These are phyloP conservation scores for Bombylius major DNA, from an alignment of 2,888 invertebrate genomes.

Conservation along the genomic window DNA sequence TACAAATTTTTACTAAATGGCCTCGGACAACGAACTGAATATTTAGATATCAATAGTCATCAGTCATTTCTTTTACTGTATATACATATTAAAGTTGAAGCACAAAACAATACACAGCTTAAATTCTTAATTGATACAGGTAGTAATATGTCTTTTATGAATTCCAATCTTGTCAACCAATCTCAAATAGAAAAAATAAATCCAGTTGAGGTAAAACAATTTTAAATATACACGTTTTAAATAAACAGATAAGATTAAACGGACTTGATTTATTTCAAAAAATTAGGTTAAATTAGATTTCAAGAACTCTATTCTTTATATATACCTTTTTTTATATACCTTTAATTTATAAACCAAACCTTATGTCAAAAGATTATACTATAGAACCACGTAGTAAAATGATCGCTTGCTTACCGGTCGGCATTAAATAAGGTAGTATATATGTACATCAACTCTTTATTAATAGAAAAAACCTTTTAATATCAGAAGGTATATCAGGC, in stretches of 20 bases:
- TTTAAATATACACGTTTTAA: conserved; percentile 3
- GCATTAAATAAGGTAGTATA: conserved; percentile 8
- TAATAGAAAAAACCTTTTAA: conserved; percentile 2
- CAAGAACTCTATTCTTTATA: conserved; percentile 4
- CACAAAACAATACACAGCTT: background rate
- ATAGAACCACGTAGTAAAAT: conserved; percentile 6
- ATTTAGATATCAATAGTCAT: conserved; percentile 4
- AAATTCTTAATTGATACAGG: conserved; percentile 4
- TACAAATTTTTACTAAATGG: conserved; percentile 1
- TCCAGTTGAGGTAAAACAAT: conserved; percentile 10
- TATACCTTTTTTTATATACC: conserved; percentile 1
- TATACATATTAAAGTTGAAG: background rate
- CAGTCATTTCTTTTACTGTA: conserved; percentile 6
- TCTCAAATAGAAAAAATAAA: conserved; percentile 4
- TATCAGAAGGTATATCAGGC: conserved; percentile 10
- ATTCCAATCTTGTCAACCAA: conserved; percentile 4
- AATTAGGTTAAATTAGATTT: conserved; percentile 11
- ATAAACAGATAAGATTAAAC: conserved; percentile 7
- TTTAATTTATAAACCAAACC: conserved; percentile 9
- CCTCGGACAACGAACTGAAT: conserved; percentile 3
- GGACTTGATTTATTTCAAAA: conserved; percentile 7
- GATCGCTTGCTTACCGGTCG: conserved; percentile 9
- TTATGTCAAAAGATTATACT: conserved; percentile 7
- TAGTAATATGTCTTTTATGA: conserved; percentile 11
- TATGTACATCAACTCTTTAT: conserved; percentile 2